Evolutionary conservation across 2,888 invertebrate genomes (phyloP), one percentile per base, ranked within the genome.

Genomic region (Erynnis tages): DNA sequence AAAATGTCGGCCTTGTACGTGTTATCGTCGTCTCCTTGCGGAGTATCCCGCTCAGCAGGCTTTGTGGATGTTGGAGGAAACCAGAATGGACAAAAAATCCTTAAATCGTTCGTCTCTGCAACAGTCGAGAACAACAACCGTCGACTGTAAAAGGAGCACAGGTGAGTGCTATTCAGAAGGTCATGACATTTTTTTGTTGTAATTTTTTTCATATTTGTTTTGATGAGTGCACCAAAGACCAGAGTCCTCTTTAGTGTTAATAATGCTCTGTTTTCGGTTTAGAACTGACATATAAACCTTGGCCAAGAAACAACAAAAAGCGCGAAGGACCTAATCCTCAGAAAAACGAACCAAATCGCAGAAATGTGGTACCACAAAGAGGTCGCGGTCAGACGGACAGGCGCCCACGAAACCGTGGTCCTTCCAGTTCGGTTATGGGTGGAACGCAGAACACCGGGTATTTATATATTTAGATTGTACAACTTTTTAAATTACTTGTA

Each of bases 81-180:
- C 82, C 82, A 87, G 88, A 86, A 95, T 95, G 95, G 95, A 94
- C 90, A 94, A 94, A 85, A 95, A 95, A 90, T 91, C 92, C 79
- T 91, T 91, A 76, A 91, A 90, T 84, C 93, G 93, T 85, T 90
- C 91, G 75, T 84, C 91, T 80, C 92, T 93, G 85, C 90, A 91
- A 88, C 92, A 92, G 80, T 84, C 92, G 86, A 95, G 93, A 91
- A 92, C 92, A 74, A 80, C 90, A 64, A 89, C 91, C 90, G 90
- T 92, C 94, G 95, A 96, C 84, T 90, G 92, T 70, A 95, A 94
- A 78, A 94, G 94, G 82, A 91, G 74, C 78, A 91, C 93, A 91
- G 94, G 94, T 94, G 76, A 78, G 89, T 75, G 35, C 50, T 52
- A 57, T 76, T 79, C 76, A 72, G 19, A 37, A 41, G 40, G 30